phyloP scores from a whole-genome alignment of 1,140 invertebrate genomes.

The Drosophila oshimai region DNA sequence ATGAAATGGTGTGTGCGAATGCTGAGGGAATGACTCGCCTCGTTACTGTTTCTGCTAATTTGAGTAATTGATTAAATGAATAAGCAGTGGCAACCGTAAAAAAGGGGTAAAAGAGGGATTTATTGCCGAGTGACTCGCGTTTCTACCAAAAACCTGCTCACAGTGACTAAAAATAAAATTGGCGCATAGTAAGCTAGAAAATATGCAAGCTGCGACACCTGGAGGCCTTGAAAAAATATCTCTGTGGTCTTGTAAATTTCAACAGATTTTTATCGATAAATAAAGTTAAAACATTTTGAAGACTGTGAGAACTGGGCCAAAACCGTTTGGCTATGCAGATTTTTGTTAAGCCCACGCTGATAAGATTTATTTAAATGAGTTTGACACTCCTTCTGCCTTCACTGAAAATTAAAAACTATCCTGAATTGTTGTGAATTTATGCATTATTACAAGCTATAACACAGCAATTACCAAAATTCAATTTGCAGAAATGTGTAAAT shows the following conservation, averaged over 20 bases:
- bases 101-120: neutral
- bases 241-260: slow-evolving; percentile 7
- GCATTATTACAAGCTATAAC: neutral
- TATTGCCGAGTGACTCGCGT: slow-evolving; percentile 12
- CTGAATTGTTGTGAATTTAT: neutral
- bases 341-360: neutral
- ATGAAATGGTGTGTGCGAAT: slow-evolving; percentile 11
- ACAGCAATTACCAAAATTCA: neutral
- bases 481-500: no score
- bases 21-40: slow-evolving; percentile 19
- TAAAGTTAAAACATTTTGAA: neutral
- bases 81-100: neutral
- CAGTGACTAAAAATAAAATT: slow-evolving; percentile 30
- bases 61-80: slow-evolving; percentile 49
- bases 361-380: neutral
- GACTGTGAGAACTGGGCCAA: slow-evolving; percentile 18
- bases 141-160: slow-evolving; percentile 6
- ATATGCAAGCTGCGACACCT: slow-evolving; percentile 14
- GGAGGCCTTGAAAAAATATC: slow-evolving; percentile 22
- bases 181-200: slow-evolving; percentile 1
- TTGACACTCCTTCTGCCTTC: neutral
- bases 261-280: slow-evolving; percentile 15
- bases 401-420: neutral
- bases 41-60: slow-evolving; percentile 17
- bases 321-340: slow-evolving; percentile 8